These are phyloP conservation scores for Butorides virescens DNA, from an alignment of 2,113 vertebrate genomes.

Conservation along the genomic window DNA sequence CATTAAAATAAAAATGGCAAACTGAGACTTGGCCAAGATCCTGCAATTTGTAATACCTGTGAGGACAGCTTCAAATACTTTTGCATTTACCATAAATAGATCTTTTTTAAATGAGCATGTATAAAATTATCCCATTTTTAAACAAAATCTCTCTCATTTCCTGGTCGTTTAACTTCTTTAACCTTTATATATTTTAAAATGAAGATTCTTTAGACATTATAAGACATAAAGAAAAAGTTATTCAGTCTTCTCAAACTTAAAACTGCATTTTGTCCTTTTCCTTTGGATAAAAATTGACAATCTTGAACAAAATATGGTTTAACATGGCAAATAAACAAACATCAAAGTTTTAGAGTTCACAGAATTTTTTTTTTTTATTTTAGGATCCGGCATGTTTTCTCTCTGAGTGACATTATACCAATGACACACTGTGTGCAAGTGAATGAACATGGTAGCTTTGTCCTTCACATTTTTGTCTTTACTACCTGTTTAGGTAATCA, in stretches of 20 bases:
- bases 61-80: not conserved
- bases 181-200: not conserved
- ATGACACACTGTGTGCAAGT: not conserved
- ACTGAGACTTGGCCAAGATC: not conserved
- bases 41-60: not conserved
- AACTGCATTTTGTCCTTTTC: not conserved
- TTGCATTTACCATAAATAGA: not conserved
- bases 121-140: not conserved
- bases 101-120: not conserved
- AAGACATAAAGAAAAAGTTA: not conserved
- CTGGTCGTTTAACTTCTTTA: not conserved
- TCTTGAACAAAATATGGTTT: not conserved
- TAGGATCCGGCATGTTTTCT: conserved; percentile 16
- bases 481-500: conserved; percentile 73
- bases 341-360: not conserved
- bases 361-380: not conserved
- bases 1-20: not conserved
- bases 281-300: not conserved
- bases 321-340: conserved; percentile 15
- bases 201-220: not conserved
- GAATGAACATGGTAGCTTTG: conserved; percentile 8
- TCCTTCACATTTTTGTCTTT: conserved; percentile 21
- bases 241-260: not conserved
- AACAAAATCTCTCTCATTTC: not conserved
- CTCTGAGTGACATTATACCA: not conserved